These are phyloP conservation scores for Palythoa heliodiscus DNA, from an alignment of 92 coral and sea anemone species.

Conservation along the genomic window DNA sequence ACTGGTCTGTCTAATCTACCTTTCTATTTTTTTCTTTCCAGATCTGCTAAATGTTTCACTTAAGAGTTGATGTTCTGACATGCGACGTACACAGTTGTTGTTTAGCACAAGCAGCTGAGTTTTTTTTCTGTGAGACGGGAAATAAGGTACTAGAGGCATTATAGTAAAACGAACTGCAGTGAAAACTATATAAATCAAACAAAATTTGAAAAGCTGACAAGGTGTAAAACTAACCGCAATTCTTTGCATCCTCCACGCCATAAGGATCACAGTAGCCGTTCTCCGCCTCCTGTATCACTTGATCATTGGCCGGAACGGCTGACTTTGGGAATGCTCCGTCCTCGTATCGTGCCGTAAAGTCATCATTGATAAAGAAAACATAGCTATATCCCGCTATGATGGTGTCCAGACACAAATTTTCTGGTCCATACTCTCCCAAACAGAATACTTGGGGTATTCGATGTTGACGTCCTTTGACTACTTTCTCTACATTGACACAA, in stretches of 20 bases:
- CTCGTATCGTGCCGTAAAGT: slow-evolving; percentile 59
- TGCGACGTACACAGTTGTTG: no score
- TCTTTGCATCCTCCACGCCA: not conserved
- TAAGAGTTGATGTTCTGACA: no score
- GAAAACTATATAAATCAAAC: no score
- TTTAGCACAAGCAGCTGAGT: no score
- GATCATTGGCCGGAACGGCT: not conserved
- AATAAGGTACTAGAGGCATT: no score
- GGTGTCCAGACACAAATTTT: slow-evolving; percentile 62
- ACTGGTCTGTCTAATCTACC: no score
- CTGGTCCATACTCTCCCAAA: slow-evolving; percentile 73
- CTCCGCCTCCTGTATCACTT: slow-evolving; percentile 1
- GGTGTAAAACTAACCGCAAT: not conserved
- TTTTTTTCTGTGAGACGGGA: no score
- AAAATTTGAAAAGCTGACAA: no score
- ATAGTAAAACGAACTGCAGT: no score
- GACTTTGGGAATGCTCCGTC: slow-evolving; percentile 14
- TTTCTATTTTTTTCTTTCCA: no score
- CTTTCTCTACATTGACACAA: slow-evolving; percentile 65
- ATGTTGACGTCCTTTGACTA: slow-evolving; percentile 63
- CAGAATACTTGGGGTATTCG: slow-evolving; percentile 65
- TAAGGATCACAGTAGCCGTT: slow-evolving; percentile 14
- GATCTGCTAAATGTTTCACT: no score
- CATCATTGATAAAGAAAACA: slow-evolving; percentile 75
- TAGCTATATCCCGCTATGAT: slow-evolving; percentile 59